Conservation (phyloP, 2,797 vertebrate species). For the Phalloptychus januarius region DNA sequence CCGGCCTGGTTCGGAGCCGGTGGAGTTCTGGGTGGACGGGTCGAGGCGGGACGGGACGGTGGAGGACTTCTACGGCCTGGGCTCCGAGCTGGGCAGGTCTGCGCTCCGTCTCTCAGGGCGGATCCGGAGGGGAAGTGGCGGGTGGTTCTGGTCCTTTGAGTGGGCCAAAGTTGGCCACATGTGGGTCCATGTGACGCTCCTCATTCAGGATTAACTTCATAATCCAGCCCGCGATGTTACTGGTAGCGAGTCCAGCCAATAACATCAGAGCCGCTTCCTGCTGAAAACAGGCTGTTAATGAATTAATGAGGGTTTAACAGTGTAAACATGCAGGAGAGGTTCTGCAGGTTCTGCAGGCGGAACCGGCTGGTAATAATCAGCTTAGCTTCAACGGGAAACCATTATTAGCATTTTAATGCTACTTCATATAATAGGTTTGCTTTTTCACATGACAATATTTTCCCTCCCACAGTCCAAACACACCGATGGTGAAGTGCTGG, state of each 20-base stretch:
- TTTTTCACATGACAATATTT: background rate
- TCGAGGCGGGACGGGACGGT: conserved; percentile 83
- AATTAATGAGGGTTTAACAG: conserved; percentile 4
- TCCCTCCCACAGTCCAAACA: too few species aligned
- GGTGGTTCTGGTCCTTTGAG: background rate
- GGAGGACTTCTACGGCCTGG: conserved; percentile 85
- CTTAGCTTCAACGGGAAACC: background rate
- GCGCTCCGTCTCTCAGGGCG: conserved; percentile 18
- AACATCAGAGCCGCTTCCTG: background rate
- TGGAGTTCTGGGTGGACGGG: conserved; percentile 89
- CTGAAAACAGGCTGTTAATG: conserved; percentile 1
- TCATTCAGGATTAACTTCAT: conserved; percentile 15
- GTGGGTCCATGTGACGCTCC: conserved; percentile 18
- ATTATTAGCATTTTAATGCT: background rate
- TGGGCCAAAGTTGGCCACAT: background rate
- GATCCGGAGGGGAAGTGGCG: background rate
- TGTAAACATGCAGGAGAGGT: background rate
- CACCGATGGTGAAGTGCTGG: too few species aligned
- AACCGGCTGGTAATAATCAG: background rate
- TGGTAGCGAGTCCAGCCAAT: background rate
- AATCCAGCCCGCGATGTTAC: conserved; percentile 20
- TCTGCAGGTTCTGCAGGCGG: background rate
- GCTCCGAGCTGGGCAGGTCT: conserved; percentile 84
- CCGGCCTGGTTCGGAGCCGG: conserved; percentile 72
- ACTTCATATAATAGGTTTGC: too few species aligned